Evolutionary conservation across 2,797 vertebrate species (phyloP).

Genomic region (Threskiornis aethiopicus): DNA sequence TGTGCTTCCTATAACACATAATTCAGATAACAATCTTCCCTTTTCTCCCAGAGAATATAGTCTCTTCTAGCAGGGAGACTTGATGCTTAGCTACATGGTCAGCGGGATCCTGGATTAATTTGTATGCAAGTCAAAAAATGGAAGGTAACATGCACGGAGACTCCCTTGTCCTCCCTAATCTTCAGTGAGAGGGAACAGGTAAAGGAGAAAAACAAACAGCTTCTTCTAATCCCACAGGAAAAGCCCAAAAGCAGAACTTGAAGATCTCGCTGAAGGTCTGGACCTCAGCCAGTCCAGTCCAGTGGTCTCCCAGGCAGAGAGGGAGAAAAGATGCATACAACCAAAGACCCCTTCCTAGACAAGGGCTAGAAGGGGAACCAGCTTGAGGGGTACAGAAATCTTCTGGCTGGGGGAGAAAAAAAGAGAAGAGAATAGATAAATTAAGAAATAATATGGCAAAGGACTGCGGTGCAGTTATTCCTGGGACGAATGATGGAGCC

Average conservation of each 20-base stretch:
- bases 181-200: not conserved
- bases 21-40: not conserved
- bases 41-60: not conserved
- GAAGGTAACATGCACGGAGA: not conserved
- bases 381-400: not conserved
- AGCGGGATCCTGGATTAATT: not conserved
- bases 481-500: not conserved
- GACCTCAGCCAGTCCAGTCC: not conserved
- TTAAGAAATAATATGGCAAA: not conserved
- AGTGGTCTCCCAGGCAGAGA: not conserved
- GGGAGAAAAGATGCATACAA: not conserved
- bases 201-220: not conserved
- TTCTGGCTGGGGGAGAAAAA: not conserved
- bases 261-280: not conserved
- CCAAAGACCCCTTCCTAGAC: not conserved
- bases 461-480: not conserved
- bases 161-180: not conserved
- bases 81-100: no score
- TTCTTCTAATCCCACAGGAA: not conserved
- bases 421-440: no score
- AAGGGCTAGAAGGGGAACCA: not conserved
- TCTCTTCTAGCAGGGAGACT: not conserved
- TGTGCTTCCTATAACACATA: not conserved
- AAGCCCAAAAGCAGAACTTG: not conserved
- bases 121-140: not conserved